Conservation (phyloP, 1,140 invertebrate genomes). For the Drosophila lini region DNA sequence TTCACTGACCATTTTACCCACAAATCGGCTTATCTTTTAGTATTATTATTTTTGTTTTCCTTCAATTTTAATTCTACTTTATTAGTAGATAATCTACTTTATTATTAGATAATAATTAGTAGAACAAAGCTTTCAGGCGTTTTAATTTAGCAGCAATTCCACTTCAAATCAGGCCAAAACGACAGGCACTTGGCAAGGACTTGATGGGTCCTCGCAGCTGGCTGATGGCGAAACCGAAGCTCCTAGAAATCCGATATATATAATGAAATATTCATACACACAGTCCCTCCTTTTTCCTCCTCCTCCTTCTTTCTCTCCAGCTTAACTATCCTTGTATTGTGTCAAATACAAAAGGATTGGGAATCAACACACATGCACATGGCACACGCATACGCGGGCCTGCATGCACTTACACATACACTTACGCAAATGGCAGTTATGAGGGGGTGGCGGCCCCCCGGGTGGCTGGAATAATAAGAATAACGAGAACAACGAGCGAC, state of each 20-base stretch:
- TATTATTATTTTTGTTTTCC: neutral
- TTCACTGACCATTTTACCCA: neutral
- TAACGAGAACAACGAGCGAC: slow-evolving; percentile 67
- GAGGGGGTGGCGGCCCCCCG: slow-evolving; percentile 13
- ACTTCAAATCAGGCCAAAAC: slow-evolving; percentile 63
- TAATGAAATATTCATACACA: slow-evolving; percentile 78
- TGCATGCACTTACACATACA: slow-evolving; percentile 49
- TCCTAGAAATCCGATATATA: slow-evolving; percentile 71
- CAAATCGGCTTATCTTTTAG: slow-evolving; percentile 14
- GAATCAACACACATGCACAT: slow-evolving; percentile 36
- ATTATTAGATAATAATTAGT: no score
- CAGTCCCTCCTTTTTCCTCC: slow-evolving; percentile 6
- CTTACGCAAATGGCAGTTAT: slow-evolving; percentile 55
- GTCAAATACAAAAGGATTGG: slow-evolving; percentile 78
- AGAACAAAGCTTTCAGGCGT: slow-evolving; percentile 13
- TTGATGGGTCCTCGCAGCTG: slow-evolving; percentile 56
- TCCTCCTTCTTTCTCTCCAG: slow-evolving; percentile 1
- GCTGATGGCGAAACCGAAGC: slow-evolving; percentile 46
- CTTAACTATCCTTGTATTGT: slow-evolving; percentile 58
- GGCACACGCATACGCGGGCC: slow-evolving; percentile 7
- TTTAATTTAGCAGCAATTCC: slow-evolving; percentile 15
- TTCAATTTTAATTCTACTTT: neutral
- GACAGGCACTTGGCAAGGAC: slow-evolving; percentile 47
- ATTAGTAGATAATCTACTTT: no score
- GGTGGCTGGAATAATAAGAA: slow-evolving; percentile 68